Base-by-base conservation (phyloP, 2,888 invertebrate species). In the Dorcus parallelipipedus region DNA sequence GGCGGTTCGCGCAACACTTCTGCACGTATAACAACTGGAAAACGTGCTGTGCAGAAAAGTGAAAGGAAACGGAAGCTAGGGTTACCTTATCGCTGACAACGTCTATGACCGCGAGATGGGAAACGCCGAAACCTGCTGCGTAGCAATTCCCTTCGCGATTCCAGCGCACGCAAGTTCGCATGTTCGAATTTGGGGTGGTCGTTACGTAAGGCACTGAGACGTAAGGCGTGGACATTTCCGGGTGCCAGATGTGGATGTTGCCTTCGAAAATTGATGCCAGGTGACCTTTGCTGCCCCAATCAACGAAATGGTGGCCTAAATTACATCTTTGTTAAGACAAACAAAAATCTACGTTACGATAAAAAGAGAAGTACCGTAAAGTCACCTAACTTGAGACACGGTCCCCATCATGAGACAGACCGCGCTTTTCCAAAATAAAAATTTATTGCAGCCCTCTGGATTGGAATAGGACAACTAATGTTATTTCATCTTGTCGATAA, bases 261-360 rank as follows among this genome's bases (percentile, higher is more conserved):
- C 39, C 39, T 5, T 38, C 17, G 40, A 45, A 41, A 23, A 54
- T 26, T 5, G 53, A 41, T 3, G 58, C 58, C 2, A 58, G 38
- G 20, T 49, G 38, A 14, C 52, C 43, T 9, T 40, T 49, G 33
- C 33, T 38, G 26, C 54, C 33, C 58, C 58, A 58, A 39, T 58
- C 58, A 5, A 58, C 53, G 26, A 50, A 9, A 26, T 58, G 49
- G 17, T 54, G 45, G 45, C 49, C 58, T 58, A 38, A 3, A 33
- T 6, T 26, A 26, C 5, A 26, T 4, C 1, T 26, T 5, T 26
- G 26, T 4, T 33, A 33, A 33, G 7, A 6, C 20, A 2, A 20
- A 20, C 3, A 33, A 33, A 6, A 33, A 1, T 33, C 26, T 6
- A 33, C 26, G 26, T 33, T 33, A n/a, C n/a, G n/a, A n/a, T n/a